Base-by-base conservation (phyloP, 2,888 invertebrate genomes). In the Neoascia interrupta region DNA sequence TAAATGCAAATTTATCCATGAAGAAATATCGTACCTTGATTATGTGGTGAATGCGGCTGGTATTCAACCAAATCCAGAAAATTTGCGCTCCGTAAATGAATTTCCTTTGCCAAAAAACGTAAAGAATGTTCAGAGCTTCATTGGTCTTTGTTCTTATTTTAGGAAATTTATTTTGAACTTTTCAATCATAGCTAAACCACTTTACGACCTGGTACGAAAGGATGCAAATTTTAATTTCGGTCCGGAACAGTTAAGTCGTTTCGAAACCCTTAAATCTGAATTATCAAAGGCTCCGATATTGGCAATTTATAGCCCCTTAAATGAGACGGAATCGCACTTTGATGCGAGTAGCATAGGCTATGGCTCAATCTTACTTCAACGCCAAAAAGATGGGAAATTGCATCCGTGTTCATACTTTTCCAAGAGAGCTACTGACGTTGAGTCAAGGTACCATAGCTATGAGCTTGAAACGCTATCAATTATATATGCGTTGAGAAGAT, bases 331-430 rank as follows among this genome's bases (percentile, higher is more conserved):
- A n/a, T n/a, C n/a, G n/a, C 85, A 87, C 54, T 85, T 84, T 3
- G 85, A 86, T 76, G 85, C 85, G 1, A 84, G 84, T 60, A 19
- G 70, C 3, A 4, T 68, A 0, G 86, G 86, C 0, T 80, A 84
- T 49, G 85, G 84, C 10, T 8, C 31, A n/a, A 82, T 85, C 5
- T 41, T 86, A 3, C n/a, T 87, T 39, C 84, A 84, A 63, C 72
- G 73, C 18, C 69, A 66, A 36, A 81, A 83, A 5, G 84, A 84
- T 64, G 69, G 58, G 1, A 74, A 80, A 31, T 80, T 84, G 3
- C 84, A 84, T 49, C 86, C 86, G 1, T 83, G 87, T 3, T 85
- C 82, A 41, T 86, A 82, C 64, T 87, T 85, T 66, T 85, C 84
- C 13, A 31, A 31, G n/a, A 31, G 31, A 31, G n/a, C 31, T 3